Evolutionary conservation across 1,140 invertebrate genomes (phyloP).

Genomic region (Steinernema khuongi): DNA sequence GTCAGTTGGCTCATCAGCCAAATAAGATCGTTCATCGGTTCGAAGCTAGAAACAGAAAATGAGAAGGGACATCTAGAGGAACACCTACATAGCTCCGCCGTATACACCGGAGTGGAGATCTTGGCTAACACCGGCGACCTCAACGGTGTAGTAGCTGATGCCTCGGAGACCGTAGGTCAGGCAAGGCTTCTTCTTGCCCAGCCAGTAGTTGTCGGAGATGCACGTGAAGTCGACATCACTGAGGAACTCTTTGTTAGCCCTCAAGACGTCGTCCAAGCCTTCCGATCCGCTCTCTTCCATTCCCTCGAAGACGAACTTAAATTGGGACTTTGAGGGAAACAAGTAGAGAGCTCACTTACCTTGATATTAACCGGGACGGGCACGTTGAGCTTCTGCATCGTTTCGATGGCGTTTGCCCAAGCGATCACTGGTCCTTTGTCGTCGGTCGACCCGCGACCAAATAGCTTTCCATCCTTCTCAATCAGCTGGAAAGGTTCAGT

Average conservation of each 20-base stretch:
- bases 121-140: constrained; percentile 79
- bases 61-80: not conserved
- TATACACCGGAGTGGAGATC: constrained; percentile 92
- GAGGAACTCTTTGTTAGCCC: constrained; percentile 70
- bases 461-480: constrained; percentile 83
- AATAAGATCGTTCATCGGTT: constrained; percentile 82
- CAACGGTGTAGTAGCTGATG: constrained; percentile 82
- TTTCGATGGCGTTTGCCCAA: constrained; percentile 88
- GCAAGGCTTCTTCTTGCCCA: constrained; percentile 90
- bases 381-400: constrained; percentile 69
- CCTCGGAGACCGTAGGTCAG: constrained; percentile 92
- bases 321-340: not conserved
- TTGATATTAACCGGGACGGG: constrained; percentile 86
- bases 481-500: constrained; percentile 85
- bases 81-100: constrained; percentile 71
- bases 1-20: constrained; percentile 75
- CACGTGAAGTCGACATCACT: constrained; percentile 82
- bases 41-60: constrained; percentile 63
- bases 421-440: constrained; percentile 78
- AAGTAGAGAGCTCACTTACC: constrained; percentile 59
- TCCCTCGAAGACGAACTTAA: constrained; percentile 86
- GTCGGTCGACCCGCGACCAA: constrained; percentile 83
- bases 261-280: constrained; percentile 82
- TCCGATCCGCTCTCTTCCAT: constrained; percentile 97
- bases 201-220: constrained; percentile 98